Conservation (phyloP, 2,888 invertebrate genomes). For the Tetanocera ferruginea region DNA sequence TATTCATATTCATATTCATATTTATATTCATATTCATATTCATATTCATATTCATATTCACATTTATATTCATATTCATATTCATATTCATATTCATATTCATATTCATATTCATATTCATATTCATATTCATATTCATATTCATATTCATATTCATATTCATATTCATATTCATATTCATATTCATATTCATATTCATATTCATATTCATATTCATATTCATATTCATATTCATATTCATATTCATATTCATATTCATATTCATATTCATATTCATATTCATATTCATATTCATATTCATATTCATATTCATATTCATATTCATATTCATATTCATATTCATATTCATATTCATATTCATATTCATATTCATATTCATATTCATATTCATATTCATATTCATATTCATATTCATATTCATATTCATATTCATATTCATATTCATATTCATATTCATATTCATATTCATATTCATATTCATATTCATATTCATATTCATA, state of each 20-base stretch:
- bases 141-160: not conserved
- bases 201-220: not conserved
- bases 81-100: slow-evolving; percentile 7
- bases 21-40: no score
- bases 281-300: not conserved
- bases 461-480: not conserved
- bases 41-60: no score
- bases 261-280: slow-evolving; percentile 2
- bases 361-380: not conserved
- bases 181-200: not conserved
- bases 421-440: slow-evolving; percentile 5
- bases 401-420: slow-evolving; percentile 7
- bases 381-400: slow-evolving; percentile 4
- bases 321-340: not conserved
- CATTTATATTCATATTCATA: no score
- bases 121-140: not conserved
- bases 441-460: slow-evolving; percentile 7
- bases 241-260: not conserved
- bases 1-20: no score
- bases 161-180: not conserved
- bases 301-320: not conserved
- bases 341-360: slow-evolving; percentile 8
- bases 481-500: slow-evolving; percentile 9
- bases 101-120: not conserved
- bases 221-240: not conserved